phyloP scores from a whole-genome alignment of 2,797 vertebrate genomes.

The Helostoma temminkii region DNA sequence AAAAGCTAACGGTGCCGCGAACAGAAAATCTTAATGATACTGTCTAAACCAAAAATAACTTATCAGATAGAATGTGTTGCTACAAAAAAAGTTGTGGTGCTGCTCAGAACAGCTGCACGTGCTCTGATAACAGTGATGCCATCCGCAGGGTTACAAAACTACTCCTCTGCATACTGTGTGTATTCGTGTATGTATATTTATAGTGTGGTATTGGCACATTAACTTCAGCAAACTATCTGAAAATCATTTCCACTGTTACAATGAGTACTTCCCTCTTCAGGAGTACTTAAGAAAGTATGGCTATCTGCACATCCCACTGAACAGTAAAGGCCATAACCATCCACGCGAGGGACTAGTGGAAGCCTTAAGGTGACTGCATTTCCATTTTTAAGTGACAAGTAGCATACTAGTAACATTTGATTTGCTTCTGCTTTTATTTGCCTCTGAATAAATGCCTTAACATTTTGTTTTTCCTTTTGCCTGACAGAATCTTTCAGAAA shows the following conservation, averaged over 20 bases:
- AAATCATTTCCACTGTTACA: background rate
- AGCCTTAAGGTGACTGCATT: conserved; percentile 83
- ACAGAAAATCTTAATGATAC: background rate
- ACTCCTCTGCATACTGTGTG: too few relatives aligned
- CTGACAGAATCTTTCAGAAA: conserved; percentile 85
- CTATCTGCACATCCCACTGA: conserved; percentile 85
- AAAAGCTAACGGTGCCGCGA: too few relatives aligned
- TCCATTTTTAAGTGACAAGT: too few relatives aligned
- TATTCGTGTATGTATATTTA: too few relatives aligned
- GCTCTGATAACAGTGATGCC: background rate
- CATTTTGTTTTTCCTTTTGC: background rate
- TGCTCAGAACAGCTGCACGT: background rate
- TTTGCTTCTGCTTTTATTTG: background rate
- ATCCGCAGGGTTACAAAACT: background rate
- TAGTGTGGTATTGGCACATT: too few relatives aligned
- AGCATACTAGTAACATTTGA: background rate
- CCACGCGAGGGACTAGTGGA: conserved; percentile 76
- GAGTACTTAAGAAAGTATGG: conserved; percentile 85
- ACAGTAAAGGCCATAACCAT: conserved; percentile 61
- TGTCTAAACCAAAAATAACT: background rate
- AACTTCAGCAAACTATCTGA: background rate
- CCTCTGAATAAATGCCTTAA: background rate
- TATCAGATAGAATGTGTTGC: background rate
- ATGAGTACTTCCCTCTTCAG: conserved; percentile 63
- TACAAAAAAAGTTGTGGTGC: background rate